phyloP scores from a whole-genome alignment of 1,140 invertebrate species.

The Lithobius niger region DNA sequence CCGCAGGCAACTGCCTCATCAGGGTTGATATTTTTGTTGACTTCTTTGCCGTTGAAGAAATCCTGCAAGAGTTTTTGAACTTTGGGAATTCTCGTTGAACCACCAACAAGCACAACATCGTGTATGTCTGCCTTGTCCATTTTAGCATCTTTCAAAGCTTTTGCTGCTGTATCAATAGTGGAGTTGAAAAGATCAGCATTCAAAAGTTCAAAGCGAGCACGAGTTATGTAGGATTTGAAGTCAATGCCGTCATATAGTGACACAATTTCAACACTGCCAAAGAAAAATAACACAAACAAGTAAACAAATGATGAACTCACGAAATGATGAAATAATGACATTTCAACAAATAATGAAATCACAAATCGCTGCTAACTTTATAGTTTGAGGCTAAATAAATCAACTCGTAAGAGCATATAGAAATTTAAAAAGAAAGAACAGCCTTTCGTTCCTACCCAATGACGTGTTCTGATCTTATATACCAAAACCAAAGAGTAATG shows the following conservation, averaged over 20 bases:
- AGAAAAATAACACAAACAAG: too few relatives aligned
- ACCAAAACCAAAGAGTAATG: too few relatives aligned
- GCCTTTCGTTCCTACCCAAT: too few relatives aligned
- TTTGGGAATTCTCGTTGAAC: constrained; percentile 97
- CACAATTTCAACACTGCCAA: constrained; percentile 66
- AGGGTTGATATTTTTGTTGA: constrained; percentile 90
- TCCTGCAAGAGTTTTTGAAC: constrained; percentile 70
- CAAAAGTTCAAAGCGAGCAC: constrained; percentile 88
- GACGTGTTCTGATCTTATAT: too few relatives aligned
- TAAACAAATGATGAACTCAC: too few relatives aligned
- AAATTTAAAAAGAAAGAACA: too few relatives aligned
- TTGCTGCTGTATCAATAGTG: constrained; percentile 90
- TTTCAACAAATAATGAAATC: too few relatives aligned
- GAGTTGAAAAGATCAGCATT: constrained; percentile 77
- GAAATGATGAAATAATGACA: too few relatives aligned
- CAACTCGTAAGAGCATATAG: too few relatives aligned
- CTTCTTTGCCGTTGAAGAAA: constrained; percentile 81
- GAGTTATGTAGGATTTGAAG: constrained; percentile 88
- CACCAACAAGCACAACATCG: constrained; percentile 93
- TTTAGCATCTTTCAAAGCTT: constrained; percentile 83
- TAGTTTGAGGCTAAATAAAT: too few relatives aligned
- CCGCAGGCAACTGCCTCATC: constrained; percentile 77
- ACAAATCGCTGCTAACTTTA: too few relatives aligned
- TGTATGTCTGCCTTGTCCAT: constrained; percentile 83
- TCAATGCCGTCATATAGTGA: constrained; percentile 91